A percentile compares a stretch with the other conserved stretches of the same genome.
These are phyloP conservation scores for Eurypyga helias DNA, from an alignment of 2,113 vertebrate genomes.

Conservation along the genomic window DNA sequence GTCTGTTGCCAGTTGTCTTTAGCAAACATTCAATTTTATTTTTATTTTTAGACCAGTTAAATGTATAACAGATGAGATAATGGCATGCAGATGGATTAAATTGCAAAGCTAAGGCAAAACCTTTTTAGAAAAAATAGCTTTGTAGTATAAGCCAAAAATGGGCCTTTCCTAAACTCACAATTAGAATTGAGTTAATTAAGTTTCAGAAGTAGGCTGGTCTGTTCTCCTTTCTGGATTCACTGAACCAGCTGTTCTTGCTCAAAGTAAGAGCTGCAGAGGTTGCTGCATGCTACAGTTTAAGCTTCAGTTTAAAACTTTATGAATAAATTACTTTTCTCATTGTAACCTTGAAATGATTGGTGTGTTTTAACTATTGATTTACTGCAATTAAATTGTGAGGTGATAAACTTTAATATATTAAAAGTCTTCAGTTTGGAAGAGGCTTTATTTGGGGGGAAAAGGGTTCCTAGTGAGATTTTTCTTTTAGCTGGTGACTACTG, in stretches of 20 bases:
- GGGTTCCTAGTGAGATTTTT: neutral
- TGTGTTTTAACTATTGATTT: neutral
- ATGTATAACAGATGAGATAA: slow-evolving; percentile 68
- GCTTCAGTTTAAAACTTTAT: neutral
- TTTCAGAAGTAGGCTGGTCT: slow-evolving; percentile 21
- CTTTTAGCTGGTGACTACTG: neutral
- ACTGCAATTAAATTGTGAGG: neutral
- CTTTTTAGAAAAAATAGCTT: slow-evolving; percentile 42
- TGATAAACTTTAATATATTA: neutral
- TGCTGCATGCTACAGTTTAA: neutral
- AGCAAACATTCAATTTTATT: slow-evolving; percentile 53
- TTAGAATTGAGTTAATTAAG: slow-evolving; percentile 28
- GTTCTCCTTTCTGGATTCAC: neutral
- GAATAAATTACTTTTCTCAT: neutral
- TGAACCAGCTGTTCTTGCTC: neutral
- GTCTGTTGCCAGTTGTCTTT: slow-evolving; percentile 48
- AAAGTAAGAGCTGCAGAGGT: neutral
- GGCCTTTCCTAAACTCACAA: slow-evolving; percentile 15
- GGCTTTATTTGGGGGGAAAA: neutral
- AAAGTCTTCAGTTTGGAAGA: neutral
- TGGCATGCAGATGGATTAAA: slow-evolving; percentile 63
- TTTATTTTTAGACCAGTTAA: slow-evolving; percentile 65
- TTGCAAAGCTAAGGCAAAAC: slow-evolving; percentile 60
- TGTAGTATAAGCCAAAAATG: slow-evolving; percentile 59
- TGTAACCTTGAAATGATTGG: neutral